Base-by-base conservation (phyloP, 2,113 vertebrate species). In the Catharus bicknelli region DNA sequence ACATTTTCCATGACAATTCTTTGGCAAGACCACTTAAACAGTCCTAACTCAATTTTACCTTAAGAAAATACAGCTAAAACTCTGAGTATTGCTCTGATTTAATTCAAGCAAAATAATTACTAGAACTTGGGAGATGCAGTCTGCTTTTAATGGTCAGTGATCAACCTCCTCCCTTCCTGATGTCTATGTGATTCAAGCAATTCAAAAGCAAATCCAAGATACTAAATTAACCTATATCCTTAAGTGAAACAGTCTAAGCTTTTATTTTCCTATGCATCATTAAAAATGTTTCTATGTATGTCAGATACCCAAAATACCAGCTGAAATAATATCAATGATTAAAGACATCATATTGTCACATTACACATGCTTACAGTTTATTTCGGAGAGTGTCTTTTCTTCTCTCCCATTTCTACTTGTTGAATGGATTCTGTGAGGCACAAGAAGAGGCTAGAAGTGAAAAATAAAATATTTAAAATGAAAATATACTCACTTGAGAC, bases 341-440 rank as follows among this genome's bases (percentile, higher is more conserved):
- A 54, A 68, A 23, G 21, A 70, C 9, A 82, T 79, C 5, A 22
- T 38, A 14, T 7, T 47, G 38, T 48, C 55, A 11, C 6, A 53
- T 45, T 9, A 26, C 22, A 92, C 13, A 10, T 82, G 92, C 99
- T 99, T 97, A 99, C 99, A 99, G 97, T 99, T 99, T 72, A 99
- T 99, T 98, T 99, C 99, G 1, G 99, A 99, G 84, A 99, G 98
- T 12, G 99, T 99, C 96, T 99, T 99, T 87, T 99, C 99, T 97
- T 99, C 99, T 93, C 99, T 98, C 43, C 98, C 97, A 82, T 99
- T 99, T 96, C 99, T 98, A 96, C 98, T 99, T 63, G 99, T 99
- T 29, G 99, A 99, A 42, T 98, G 99, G 95, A 99, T 99, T 95
- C 99, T 99, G 91, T 99, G 99, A 90, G 99, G 99, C 86, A 99